phyloP scores from a whole-genome alignment of 2,888 invertebrate genomes.

The Clivina fossor region DNA sequence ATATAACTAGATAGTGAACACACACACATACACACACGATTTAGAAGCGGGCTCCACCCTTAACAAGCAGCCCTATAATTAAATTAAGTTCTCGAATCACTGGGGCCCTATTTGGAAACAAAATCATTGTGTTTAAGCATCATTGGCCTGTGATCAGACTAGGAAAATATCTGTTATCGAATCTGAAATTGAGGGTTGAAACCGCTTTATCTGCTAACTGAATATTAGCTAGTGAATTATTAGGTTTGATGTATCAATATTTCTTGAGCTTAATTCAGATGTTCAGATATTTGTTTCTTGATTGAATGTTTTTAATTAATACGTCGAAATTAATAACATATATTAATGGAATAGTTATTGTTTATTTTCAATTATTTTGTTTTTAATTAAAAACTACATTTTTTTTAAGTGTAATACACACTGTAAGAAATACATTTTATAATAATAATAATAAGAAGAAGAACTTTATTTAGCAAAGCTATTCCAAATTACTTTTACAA shows the following conservation, averaged over 20 bases:
- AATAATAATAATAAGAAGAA: no score
- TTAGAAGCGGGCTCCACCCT: no score
- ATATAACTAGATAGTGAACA: not conserved
- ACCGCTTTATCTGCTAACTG: not conserved
- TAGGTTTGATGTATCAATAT: not conserved
- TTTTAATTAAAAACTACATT: no score
- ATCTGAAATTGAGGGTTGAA: not conserved
- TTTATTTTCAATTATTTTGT: no score
- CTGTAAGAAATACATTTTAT: no score
- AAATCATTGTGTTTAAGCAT: slow-evolving; percentile 3
- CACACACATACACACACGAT: no score
- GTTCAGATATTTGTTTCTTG: not conserved
- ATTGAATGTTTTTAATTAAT: not conserved
- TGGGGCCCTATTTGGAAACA: not conserved
- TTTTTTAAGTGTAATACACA: no score
- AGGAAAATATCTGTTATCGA: not conserved
- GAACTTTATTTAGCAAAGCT: no score
- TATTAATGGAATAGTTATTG: not conserved
- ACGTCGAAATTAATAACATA: not conserved
- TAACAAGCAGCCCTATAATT: slow-evolving; percentile 6
- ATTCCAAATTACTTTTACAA: no score
- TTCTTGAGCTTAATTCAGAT: not conserved
- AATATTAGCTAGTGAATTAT: slow-evolving; percentile 4
- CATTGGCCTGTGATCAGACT: not conserved
- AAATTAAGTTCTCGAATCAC: not conserved